Conservation (phyloP, 2,113 vertebrate species). For the Capreolus pygargus region DNA sequence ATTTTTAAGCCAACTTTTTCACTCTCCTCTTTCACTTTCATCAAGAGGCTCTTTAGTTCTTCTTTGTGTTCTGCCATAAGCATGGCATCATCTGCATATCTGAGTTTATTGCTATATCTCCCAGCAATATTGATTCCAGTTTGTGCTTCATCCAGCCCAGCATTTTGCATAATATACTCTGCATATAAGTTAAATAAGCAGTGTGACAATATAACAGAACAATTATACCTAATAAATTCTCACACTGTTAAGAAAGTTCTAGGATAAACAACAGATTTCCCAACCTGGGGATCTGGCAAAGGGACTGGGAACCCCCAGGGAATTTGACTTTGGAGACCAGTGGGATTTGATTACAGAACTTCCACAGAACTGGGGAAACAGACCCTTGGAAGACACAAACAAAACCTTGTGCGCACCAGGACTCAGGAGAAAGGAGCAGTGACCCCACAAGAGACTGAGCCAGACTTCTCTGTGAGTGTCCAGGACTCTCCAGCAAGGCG, state of each 20-base stretch:
- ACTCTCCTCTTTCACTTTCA: background rate
- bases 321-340: background rate
- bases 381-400: background rate
- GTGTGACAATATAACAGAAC: background rate
- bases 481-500: background rate
- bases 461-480: background rate
- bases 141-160: background rate
- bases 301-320: background rate
- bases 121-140: background rate
- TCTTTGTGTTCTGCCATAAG: background rate
- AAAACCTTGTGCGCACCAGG: background rate
- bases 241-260: background rate
- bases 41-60: background rate
- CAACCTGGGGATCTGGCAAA: background rate
- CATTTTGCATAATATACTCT: background rate
- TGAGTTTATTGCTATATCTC: background rate
- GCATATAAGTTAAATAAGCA: background rate
- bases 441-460: background rate
- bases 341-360: background rate
- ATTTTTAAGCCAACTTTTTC: background rate
- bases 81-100: background rate
- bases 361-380: background rate
- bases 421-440: background rate
- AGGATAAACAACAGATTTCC: accelerated
- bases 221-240: background rate